Percentiles rank a stretch among this genome's conserved stretches.
Evolutionary conservation across 2,797 vertebrate genomes (phyloP).

Genomic region (Luscinia megarhynchos): DNA sequence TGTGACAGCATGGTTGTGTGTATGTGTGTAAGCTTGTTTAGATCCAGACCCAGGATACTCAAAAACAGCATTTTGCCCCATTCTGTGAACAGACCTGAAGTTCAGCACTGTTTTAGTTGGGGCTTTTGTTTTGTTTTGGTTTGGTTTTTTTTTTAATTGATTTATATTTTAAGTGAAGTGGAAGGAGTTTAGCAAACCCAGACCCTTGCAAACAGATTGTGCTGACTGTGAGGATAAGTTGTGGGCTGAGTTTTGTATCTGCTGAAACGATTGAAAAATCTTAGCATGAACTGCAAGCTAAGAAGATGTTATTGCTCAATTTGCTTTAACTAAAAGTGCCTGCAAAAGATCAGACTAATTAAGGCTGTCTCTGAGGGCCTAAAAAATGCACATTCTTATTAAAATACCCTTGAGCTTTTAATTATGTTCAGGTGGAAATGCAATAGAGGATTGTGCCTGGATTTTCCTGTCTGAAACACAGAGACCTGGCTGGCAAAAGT

Average conservation of each 20-base stretch:
- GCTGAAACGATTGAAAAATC: constrained; percentile 46
- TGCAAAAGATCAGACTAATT: constrained; percentile 49
- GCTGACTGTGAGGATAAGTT: constrained; percentile 47
- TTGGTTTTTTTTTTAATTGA: not conserved
- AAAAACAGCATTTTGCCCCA: not conserved
- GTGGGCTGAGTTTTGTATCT: constrained; percentile 30
- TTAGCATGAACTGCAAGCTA: not conserved
- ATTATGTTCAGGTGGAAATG: constrained; percentile 35
- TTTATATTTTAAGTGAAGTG: not conserved
- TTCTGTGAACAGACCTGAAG: not conserved
- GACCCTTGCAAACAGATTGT: constrained; percentile 16
- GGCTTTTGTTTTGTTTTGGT: not conserved
- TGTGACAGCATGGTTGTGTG: not conserved
- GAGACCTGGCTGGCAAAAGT: not conserved
- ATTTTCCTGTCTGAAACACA: not conserved
- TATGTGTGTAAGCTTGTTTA: not conserved
- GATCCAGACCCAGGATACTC: not conserved
- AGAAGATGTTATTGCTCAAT: constrained; percentile 21
- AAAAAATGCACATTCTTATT: constrained; percentile 7
- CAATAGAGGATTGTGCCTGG: not conserved
- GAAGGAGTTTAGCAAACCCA: constrained; percentile 13
- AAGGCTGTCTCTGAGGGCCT: constrained; percentile 2
- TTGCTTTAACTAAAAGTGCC: constrained; percentile 29
- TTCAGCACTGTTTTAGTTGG: not conserved
- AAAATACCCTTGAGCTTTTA: constrained; percentile 28